A percentile compares a stretch with the other conserved stretches of the same genome.
These are phyloP conservation scores for Steatocranus sp. DNA, from an alignment of 2,797 vertebrate species.

Conservation along the genomic window DNA sequence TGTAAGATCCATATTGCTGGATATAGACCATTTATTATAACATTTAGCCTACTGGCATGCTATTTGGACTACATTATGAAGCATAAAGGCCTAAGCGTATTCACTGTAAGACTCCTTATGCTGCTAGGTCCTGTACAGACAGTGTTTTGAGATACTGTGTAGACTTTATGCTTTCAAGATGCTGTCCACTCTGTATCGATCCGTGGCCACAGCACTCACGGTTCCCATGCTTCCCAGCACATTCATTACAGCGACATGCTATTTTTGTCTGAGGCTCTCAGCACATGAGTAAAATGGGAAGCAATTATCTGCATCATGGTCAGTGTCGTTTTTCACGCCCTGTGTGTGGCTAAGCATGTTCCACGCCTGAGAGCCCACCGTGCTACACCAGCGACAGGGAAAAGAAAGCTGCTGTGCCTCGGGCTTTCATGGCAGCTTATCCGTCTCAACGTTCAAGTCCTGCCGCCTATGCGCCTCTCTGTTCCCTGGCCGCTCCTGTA, in stretches of 20 bases:
- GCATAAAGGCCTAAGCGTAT: not conserved
- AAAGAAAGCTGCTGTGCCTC: constrained; percentile 60
- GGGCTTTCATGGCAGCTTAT: constrained; percentile 61
- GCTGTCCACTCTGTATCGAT: constrained; percentile 68
- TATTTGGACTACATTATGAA: not conserved
- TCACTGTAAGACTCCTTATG: constrained; percentile 1
- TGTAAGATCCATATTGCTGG: not conserved
- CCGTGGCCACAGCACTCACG: constrained; percentile 61
- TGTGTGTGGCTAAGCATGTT: constrained; percentile 70
- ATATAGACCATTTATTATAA: not conserved
- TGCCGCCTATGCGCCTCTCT: constrained; percentile 51
- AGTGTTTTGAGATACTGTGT: constrained; percentile 38
- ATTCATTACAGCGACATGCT: constrained; percentile 71
- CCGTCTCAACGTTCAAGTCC: constrained; percentile 58
- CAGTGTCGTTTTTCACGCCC: constrained; percentile 76
- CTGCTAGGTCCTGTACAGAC: constrained; percentile 26
- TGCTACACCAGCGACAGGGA: constrained; percentile 48
- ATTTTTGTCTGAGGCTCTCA: constrained; percentile 73
- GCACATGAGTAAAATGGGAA: constrained; percentile 77
- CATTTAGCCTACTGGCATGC: not conserved
- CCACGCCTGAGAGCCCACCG: constrained; percentile 61
- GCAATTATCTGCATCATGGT: constrained; percentile 81
- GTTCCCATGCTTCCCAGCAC: constrained; percentile 67
- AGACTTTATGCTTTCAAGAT: constrained; percentile 43
- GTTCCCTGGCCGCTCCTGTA: constrained; percentile 53